Evolutionary conservation across 2,113 vertebrate genomes (phyloP), one percentile per base, ranked within the genome.

Genomic region (Nasalis larvatus): DNA sequence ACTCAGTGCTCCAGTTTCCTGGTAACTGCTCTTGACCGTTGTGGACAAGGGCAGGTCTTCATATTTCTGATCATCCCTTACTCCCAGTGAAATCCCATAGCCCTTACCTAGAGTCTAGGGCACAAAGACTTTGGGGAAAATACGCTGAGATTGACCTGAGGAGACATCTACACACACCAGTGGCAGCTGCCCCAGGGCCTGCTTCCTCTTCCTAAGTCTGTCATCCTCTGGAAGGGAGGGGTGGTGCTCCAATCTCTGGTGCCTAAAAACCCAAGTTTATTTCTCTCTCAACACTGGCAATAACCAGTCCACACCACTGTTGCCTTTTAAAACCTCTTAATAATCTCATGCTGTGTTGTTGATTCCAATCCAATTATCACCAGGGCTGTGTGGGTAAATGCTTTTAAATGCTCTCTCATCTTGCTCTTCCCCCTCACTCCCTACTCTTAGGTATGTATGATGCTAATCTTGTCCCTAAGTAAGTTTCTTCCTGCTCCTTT

Each of bases 281-380:
- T 90, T 96, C 82, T 97, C 81, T 92, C 81, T 95, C 35, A 95
- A 97, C 60, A 89, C 95, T 97, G 96, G 97, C 94, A 85, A 84
- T 97, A 97, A 96, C 96, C 97, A 95, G 96, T 97, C 86, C 86
- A 86, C 96, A 98, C 97, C 97, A 93, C 96, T 96, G 96, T 97
- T 97, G 97, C 98, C 98, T 98, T 97, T 98, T 95, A 76, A 92
- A 95, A 92, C 69, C 47, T 96, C 84, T 91, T 92, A 84, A 95
- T 94, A 84, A 95, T 94, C 60, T 98, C 92, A 86, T 81, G 40
- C 92, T 97, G 76, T 97, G 88, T 97, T 95, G 93, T 98, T 95
- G 90, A 89, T 96, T 98, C 93, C 96, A 95, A 66, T 92, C 85
- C 13, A 30, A 7, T 96, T 74, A 94, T 87, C 96, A 93, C 96